Evolutionary conservation across 92 coral and sea anemone genomes (phyloP), one percentile per base, ranked within the genome.

Genomic region (Chrysogorgia sp.): DNA sequence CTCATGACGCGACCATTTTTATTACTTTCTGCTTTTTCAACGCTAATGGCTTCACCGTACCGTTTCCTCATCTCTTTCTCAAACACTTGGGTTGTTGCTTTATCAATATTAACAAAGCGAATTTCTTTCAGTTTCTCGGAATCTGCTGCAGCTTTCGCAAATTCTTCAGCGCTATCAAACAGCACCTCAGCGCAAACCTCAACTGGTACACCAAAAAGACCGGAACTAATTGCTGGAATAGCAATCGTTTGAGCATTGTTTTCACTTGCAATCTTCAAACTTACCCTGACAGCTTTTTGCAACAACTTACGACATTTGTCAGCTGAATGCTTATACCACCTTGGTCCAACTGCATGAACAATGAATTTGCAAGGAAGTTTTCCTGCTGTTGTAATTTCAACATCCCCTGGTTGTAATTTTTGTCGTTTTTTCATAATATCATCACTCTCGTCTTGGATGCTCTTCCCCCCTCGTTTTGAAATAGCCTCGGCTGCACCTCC

Each of bases 191-290:
- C 92, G 19, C 97, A 83, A 7, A 81, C 52, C 6, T 75, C 64
- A 34, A 84, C 56, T 0, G 96, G 88, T 59, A 85, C 69, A 25
- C 86, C 81, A 41, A 26, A 76, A 7, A 70, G 17, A 10, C 92
- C 92, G n/a, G 96, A 66, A 59, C 96, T 89, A 1, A 92, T 87
- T 0, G 96, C 97, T 62, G 97, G 97, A 9, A 92, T 47, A n/a
- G 97, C 92, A 25, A 92, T 81, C 15, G 96, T 86, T 17, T 64
- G 82, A 19, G 77, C 58, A 0, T 59, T 35, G 52, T 43, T 40
- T 1, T 26, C 12, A 9, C 82, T 50, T 5, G 91, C 88, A n/a
- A 35, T 12, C 2, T 59, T 58, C 25, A 92, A 89, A 58, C 96
- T 85, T 29, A 67, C 47, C 4, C 81, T 47, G 22, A 85, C 84